phyloP scores from a whole-genome alignment of 2,113 vertebrate genomes.

The human (Homo sapiens) region DNA sequence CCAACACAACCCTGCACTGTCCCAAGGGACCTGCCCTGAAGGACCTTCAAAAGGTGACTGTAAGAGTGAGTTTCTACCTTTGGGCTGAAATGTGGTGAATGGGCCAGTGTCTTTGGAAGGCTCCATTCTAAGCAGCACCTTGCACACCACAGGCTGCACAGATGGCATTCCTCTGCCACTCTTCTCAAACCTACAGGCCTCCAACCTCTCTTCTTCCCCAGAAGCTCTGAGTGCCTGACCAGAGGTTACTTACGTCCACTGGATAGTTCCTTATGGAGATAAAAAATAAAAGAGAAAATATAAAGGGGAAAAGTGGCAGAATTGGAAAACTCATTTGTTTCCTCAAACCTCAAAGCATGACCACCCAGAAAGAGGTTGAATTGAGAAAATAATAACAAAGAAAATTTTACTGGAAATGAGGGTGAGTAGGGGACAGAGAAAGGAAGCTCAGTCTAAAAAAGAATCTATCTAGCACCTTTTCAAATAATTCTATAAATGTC shows the following conservation, averaged over 20 bases:
- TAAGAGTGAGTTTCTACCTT: background rate
- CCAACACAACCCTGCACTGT: background rate
- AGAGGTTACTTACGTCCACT: background rate
- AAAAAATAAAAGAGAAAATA: slow-evolving; percentile 13
- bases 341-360: background rate
- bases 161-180: background rate
- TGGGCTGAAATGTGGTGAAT: background rate
- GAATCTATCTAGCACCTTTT: background rate
- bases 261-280: background rate
- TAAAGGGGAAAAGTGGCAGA: background rate
- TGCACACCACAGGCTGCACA: too few relatives aligned
- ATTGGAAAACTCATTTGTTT: slow-evolving; percentile 18
- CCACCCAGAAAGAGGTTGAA: background rate
- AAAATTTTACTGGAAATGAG: background rate
- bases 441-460: background rate
- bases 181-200: background rate
- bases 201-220: background rate
- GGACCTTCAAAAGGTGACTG: background rate
- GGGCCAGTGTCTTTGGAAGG: background rate
- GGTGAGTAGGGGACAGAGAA: background rate
- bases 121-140: background rate
- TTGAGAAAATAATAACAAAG: background rate
- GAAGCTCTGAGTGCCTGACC: background rate
- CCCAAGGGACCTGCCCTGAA: background rate
- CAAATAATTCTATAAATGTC: background rate